Evolutionary conservation across 1,140 invertebrate species (phyloP).

Genomic region (Metopolophium dirhodum): DNA sequence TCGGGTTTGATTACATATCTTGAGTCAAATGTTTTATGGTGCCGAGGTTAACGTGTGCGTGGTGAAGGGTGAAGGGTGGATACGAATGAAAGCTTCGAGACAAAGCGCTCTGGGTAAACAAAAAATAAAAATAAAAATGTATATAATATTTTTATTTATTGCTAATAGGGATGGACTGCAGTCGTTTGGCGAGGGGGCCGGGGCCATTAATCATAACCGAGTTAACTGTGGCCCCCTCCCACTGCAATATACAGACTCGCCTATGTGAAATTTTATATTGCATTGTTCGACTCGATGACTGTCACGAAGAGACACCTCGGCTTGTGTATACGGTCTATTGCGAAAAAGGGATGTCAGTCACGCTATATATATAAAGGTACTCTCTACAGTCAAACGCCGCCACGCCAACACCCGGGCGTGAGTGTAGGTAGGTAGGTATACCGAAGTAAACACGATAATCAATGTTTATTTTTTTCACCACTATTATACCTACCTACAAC

Average conservation of each 20-base stretch:
- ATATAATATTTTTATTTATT: slow-evolving; percentile 54
- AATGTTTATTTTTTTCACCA: not conserved
- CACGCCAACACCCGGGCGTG: slow-evolving; percentile 17
- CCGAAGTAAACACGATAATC: not conserved
- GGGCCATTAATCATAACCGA: slow-evolving; percentile 55
- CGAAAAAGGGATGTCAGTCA: slow-evolving; percentile 54
- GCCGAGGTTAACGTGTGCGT: slow-evolving; percentile 41
- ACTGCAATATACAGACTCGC: not conserved
- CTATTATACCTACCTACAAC: not conserved
- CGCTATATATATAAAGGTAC: slow-evolving; percentile 19
- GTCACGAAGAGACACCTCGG: slow-evolving; percentile 56
- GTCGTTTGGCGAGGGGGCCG: slow-evolving; percentile 40
- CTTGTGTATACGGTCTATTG: slow-evolving; percentile 31
- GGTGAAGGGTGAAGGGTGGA: slow-evolving; percentile 49
- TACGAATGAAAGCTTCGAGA: slow-evolving; percentile 53
- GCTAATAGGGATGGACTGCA: slow-evolving; percentile 53
- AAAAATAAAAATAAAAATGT: slow-evolving; percentile 43
- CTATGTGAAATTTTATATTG: slow-evolving; percentile 52
- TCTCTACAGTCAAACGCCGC: not conserved
- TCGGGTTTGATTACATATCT: slow-evolving; percentile 38
- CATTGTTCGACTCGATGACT: slow-evolving; percentile 52
- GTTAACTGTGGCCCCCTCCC: slow-evolving; percentile 24
- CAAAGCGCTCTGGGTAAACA: slow-evolving; percentile 38
- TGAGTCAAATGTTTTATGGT: slow-evolving; percentile 48
- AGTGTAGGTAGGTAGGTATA: not conserved